Evolutionary conservation across 2,888 invertebrate species (phyloP).

Genomic region (Euclidia mi): DNA sequence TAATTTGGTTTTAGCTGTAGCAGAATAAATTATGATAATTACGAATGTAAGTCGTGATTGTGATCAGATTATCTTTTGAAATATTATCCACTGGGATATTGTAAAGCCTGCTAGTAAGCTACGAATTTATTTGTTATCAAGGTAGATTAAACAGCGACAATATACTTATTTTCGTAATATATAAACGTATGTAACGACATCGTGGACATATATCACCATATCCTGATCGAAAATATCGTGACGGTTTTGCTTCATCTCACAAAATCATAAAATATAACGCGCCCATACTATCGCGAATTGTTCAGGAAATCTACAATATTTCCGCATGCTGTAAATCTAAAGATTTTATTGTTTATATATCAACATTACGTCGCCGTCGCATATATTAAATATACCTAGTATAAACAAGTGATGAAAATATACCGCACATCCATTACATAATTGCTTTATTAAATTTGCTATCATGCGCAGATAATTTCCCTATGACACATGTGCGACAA

Average conservation of each 20-base stretch:
- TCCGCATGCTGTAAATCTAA: conserved; percentile 29
- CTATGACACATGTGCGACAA: conserved; percentile 19
- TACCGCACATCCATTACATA: no score
- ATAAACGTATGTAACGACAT: conserved; percentile 8
- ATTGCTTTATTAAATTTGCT: no score
- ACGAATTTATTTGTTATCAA: not conserved
- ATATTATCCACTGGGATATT: no score
- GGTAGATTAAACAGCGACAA: not conserved
- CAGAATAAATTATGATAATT: no score
- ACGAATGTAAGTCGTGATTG: conserved; percentile 9
- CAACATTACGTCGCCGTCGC: no score
- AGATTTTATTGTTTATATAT: conserved; percentile 4
- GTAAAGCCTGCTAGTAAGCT: no score
- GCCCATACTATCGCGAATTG: conserved; percentile 3
- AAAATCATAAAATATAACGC: conserved; percentile 15
- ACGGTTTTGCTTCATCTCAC: conserved; percentile 9
- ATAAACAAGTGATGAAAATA: no score
- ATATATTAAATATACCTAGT: no score
- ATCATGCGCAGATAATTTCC: not conserved
- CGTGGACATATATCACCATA: conserved; percentile 4
- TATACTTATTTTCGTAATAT: conserved; percentile 5
- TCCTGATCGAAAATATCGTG: conserved; percentile 1
- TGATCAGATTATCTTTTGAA: no score
- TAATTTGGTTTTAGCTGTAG: no score
- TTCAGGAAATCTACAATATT: conserved; percentile 28